Conservation (phyloP, 2,113 vertebrate genomes). For the Nothobranchius kuhntae region DNA sequence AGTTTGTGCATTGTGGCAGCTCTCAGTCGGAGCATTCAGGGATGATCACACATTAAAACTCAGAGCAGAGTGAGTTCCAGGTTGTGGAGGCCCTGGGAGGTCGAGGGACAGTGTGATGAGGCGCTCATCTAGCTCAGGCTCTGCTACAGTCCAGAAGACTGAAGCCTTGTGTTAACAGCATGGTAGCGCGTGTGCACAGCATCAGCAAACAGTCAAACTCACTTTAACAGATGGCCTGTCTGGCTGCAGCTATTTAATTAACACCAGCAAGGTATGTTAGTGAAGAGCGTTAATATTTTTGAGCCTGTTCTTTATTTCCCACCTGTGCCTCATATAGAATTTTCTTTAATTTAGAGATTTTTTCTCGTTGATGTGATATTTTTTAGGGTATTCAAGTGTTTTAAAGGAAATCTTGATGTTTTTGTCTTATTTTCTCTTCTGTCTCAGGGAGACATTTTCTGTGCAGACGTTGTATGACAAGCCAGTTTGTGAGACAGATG, state of each 20-base stretch:
- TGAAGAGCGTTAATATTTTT: slow-evolving; percentile 3
- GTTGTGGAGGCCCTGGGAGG: slow-evolving; percentile 24
- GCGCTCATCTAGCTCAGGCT: slow-evolving; percentile 54
- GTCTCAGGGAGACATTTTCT: not conserved
- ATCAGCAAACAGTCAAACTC: slow-evolving; percentile 33
- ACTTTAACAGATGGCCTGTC: slow-evolving; percentile 50
- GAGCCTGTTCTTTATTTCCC: slow-evolving; percentile 23
- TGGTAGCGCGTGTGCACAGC: slow-evolving; percentile 14
- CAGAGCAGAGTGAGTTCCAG: slow-evolving; percentile 33
- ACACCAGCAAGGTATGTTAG: slow-evolving; percentile 23
- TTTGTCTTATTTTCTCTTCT: not conserved
- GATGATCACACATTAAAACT: slow-evolving; percentile 28
- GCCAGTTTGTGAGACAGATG: not conserved
- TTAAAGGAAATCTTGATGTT: not conserved
- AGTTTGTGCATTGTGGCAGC: slow-evolving; percentile 5
- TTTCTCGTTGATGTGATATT: not conserved
- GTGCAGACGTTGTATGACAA: not conserved
- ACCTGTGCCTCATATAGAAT: not conserved
- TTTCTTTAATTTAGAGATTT: slow-evolving; percentile 7
- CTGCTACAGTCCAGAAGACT: slow-evolving; percentile 43
- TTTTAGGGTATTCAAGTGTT: not conserved
- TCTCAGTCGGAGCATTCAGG: slow-evolving; percentile 7
- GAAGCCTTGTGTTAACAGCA: slow-evolving; percentile 27
- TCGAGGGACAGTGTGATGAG: slow-evolving; percentile 29
- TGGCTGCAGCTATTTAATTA: slow-evolving; percentile 46